Percentiles rank a stretch among this genome's conserved stretches.
phyloP scores from a whole-genome alignment of 53 echinoderm and acorn worm genomes.

The Hippasteria phrygiana region DNA sequence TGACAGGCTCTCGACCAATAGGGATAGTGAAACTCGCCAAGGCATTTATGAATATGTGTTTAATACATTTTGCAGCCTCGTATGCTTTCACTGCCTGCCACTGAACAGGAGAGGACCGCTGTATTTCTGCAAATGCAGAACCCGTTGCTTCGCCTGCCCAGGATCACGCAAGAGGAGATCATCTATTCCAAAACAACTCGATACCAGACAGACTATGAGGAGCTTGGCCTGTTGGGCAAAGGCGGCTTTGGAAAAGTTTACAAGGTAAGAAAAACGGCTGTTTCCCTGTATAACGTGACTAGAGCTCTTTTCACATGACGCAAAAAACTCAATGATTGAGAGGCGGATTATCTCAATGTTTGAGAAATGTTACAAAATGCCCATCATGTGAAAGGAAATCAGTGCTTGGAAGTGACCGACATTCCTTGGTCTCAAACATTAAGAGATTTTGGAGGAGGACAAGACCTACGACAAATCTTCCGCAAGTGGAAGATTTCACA shows the following conservation, averaged over 20 bases:
- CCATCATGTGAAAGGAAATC: no score
- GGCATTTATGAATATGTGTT: not conserved
- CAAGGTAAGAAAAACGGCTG: slow-evolving; percentile 66
- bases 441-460: no score
- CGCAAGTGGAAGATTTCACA: no score
- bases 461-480: no score
- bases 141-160: slow-evolving; percentile 1
- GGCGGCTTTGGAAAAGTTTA: slow-evolving; percentile 96
- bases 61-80: not conserved
- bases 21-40: no score
- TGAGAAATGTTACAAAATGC: no score
- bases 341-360: no score
- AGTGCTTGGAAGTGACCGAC: no score
- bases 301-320: no score
- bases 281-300: no score
- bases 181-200: slow-evolving; percentile 36
- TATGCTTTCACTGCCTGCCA: slow-evolving; percentile 63
- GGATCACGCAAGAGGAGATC: slow-evolving; percentile 41
- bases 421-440: no score
- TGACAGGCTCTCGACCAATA: no score
- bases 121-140: slow-evolving; percentile 33
- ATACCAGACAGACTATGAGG: slow-evolving; percentile 83
- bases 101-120: slow-evolving; percentile 46
- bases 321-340: not conserved
- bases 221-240: slow-evolving; percentile 75